Evolutionary conservation across 2,797 vertebrate species (phyloP).

Genomic region (Parotocinclus haroldoi): DNA sequence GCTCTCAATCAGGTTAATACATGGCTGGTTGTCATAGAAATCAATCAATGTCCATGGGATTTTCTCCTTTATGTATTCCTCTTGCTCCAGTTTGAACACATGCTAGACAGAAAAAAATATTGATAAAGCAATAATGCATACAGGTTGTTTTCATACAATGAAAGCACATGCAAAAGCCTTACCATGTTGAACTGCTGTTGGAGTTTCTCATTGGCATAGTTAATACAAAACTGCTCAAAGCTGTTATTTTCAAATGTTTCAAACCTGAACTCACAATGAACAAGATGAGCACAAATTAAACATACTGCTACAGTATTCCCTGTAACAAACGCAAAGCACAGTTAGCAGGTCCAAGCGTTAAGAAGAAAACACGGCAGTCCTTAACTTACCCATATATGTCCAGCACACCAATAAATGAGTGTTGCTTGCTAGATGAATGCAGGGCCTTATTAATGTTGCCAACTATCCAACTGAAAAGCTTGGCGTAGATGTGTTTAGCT

Average conservation of each 20-base stretch:
- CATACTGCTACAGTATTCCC: too few species aligned
- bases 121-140: neutral
- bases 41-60: constrained; percentile 98
- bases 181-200: constrained; percentile 99
- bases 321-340: neutral
- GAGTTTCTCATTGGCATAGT: constrained; percentile 97
- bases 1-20: constrained; percentile 94
- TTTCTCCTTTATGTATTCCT: constrained; percentile 95
- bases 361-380: neutral
- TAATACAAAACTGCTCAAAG: constrained; percentile 99
- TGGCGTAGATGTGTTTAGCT: constrained; percentile 91
- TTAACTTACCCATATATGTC: constrained; percentile 92
- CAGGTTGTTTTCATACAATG: neutral
- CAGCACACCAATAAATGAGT: constrained; percentile 93
- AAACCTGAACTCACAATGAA: constrained; percentile 72
- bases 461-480: constrained; percentile 90
- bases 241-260: constrained; percentile 97
- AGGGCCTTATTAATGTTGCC: constrained; percentile 84
- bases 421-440: constrained; percentile 76
- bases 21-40: constrained; percentile 97
- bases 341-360: too few species aligned
- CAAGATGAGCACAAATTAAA: neutral
- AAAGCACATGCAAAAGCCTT: constrained; percentile 42
- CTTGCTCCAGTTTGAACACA: constrained; percentile 97
- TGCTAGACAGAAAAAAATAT: constrained; percentile 75